Evolutionary conservation across 2,113 vertebrate genomes (phyloP).

Genomic region (Neolamprologus toae): DNA sequence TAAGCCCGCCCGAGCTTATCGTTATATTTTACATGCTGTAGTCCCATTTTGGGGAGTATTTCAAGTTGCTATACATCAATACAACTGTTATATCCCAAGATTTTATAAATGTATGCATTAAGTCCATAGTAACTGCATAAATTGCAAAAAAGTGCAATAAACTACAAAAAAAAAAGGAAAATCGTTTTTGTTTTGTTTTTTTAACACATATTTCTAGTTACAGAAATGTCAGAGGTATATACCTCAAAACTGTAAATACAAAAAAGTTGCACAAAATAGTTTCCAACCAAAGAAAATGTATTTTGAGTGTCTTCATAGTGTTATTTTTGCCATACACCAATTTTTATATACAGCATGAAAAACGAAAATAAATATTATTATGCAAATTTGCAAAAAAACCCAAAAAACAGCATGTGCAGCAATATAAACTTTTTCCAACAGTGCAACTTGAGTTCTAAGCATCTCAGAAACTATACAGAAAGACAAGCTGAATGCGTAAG

Average conservation of each 20-base stretch:
- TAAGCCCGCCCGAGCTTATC: not conserved
- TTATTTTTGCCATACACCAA: not conserved
- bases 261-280: not conserved
- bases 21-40: not conserved
- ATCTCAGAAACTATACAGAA: not conserved
- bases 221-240: not conserved
- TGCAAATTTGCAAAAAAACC: not conserved
- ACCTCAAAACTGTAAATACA: not conserved
- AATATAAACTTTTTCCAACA: not conserved
- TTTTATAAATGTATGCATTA: not conserved
- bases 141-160: not conserved
- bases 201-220: not conserved
- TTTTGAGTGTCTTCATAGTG: not conserved
- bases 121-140: not conserved
- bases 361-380: not conserved
- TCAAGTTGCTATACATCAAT: not conserved
- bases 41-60: not conserved
- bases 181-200: not conserved
- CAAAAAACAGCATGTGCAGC: not conserved
- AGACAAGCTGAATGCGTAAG: not conserved
- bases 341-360: not conserved
- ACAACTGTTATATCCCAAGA: not conserved
- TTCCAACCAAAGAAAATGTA: not conserved
- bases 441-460: not conserved
- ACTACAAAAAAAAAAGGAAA: not conserved